Evolutionary conservation across 2,797 vertebrate species (phyloP).

Genomic region (Acanthis flammea): DNA sequence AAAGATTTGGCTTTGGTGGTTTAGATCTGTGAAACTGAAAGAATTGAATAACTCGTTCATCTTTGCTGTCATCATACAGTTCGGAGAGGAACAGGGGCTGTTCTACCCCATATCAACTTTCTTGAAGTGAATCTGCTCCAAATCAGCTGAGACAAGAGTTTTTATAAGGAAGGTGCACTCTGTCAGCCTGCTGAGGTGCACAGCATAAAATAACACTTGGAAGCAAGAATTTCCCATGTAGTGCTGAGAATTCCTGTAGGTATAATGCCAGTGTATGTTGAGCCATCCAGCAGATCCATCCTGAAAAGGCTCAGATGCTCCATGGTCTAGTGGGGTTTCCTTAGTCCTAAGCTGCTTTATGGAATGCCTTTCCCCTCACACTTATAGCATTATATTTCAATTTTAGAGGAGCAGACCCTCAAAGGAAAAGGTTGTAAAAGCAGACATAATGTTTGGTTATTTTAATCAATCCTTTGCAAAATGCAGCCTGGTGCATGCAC

Average conservation of each 20-base stretch:
- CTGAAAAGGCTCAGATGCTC: not conserved
- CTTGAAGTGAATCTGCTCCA: not conserved
- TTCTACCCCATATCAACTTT: not conserved
- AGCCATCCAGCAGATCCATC: not conserved
- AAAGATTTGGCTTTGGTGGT: not conserved
- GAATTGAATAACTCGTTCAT: not conserved
- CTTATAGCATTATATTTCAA: not conserved
- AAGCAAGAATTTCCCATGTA: not conserved
- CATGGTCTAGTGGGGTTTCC: not conserved
- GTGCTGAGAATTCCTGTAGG: not conserved
- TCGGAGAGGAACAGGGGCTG: not conserved
- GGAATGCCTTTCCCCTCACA: not conserved
- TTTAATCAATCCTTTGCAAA: not conserved
- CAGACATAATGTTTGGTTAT: not conserved
- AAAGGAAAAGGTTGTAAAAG: not conserved
- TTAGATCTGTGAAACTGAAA: not conserved
- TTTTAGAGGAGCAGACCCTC: not conserved
- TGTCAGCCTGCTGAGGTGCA: not conserved
- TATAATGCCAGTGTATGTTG: not conserved
- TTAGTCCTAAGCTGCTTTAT: not conserved
- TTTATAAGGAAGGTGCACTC: not conserved
- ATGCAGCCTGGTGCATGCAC: not conserved
- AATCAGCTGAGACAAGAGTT: not conserved
- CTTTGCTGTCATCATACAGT: not conserved
- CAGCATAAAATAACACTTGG: not conserved